Evolutionary conservation across 2,113 vertebrate species (phyloP), one percentile per base, ranked within the genome.

Genomic region (Hystrix brachyura): DNA sequence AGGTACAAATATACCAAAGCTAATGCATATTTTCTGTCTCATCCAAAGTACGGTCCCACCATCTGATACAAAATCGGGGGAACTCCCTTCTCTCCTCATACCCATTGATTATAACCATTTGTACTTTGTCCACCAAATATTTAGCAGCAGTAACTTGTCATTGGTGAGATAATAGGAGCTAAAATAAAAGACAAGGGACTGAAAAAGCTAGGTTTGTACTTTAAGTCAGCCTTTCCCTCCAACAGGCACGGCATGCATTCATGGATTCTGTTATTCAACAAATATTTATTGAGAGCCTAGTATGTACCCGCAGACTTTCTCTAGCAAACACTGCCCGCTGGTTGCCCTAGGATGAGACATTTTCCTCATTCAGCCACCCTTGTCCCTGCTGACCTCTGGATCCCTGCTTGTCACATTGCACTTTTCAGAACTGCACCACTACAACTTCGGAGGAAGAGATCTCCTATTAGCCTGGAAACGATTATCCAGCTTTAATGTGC

Each of bases 181-280:
- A 14, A 43, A 29, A 74, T 12, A 57, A 27, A 80, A 48, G 23
- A 81, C 2, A 59, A 32, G 60, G 65, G 72, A 71, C 12, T 38
- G 57, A 32, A 91, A 76, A 92, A 7, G 5, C 17, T 29, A 65
- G 10, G 1, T 15, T 62, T 93, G 1, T 72, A 38, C 2, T 57
- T 38, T 13, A 84, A 89, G 43, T 84, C 53, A 81, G 46, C 2
- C 9, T 32, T 95, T 69, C 12, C 9, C 38, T 94, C 7, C 5
- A 88, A n/a, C 0, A 91, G 38, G 5, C 38, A 92, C 82, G 19
- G 8, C 55, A 57, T 43, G 11, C 2, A n/a, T 87, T 91, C 21
- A 29, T 88, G 51, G 57, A 80, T 94, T 91, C 21, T 32, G 72
- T 84, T 46, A 87, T 65, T 71, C 48, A 55, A 19, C 53, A 94